Conservation (phyloP, 2,113 vertebrate genomes). For the Ariopsis seemanni region DNA sequence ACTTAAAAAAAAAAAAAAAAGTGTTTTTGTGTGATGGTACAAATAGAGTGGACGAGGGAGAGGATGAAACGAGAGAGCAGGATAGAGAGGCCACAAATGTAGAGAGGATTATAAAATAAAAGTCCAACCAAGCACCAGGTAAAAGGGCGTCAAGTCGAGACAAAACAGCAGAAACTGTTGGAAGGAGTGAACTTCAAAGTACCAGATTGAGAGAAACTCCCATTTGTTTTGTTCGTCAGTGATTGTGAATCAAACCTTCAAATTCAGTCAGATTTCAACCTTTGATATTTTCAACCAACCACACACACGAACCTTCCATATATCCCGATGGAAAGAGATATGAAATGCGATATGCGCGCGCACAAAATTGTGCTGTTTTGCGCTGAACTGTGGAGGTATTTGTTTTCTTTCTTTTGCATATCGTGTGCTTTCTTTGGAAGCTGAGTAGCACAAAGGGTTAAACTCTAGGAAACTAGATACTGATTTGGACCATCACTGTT, state of each 20-base stretch:
- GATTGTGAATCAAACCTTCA: not conserved
- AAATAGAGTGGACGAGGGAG: not conserved
- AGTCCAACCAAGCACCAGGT: not conserved
- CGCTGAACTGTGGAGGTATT: not conserved
- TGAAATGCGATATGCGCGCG: not conserved
- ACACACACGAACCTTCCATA: not conserved
- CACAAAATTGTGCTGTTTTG: not conserved
- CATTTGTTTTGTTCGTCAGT: not conserved
- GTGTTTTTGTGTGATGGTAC: not conserved
- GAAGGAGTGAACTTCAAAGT: not conserved
- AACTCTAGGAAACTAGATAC: conserved; percentile 1
- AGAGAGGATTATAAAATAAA: not conserved
- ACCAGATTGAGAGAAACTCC: not conserved
- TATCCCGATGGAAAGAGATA: not conserved
- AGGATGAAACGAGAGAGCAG: not conserved
- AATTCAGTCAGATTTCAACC: not conserved
- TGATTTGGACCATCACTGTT: conserved; percentile 12
- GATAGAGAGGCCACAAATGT: not conserved
- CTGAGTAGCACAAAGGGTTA: not conserved
- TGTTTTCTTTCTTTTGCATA: not conserved
- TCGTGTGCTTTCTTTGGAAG: not conserved
- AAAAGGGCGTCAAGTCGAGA: not conserved
- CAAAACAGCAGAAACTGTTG: not conserved
- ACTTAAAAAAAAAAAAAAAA: not conserved
- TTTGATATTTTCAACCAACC: not conserved